Evolutionary conservation across 2,797 vertebrate genomes (phyloP).

Genomic region (Hypotaenidia philippensis): DNA sequence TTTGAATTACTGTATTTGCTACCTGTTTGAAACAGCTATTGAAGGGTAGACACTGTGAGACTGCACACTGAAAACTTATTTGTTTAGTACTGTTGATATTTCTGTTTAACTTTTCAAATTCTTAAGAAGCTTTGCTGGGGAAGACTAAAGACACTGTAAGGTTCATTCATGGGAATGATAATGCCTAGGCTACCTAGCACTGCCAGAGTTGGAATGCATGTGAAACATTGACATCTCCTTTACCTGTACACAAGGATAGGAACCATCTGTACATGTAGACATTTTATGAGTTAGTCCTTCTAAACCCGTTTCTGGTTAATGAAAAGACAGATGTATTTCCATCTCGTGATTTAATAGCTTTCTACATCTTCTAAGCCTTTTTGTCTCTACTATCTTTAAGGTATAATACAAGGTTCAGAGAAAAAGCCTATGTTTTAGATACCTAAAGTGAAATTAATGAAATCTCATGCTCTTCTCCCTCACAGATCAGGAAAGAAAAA

Average conservation of each 20-base stretch:
- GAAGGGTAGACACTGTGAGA: not conserved
- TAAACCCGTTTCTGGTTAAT: not conserved
- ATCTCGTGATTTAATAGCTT: not conserved
- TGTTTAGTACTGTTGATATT: not conserved
- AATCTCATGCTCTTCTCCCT: not conserved
- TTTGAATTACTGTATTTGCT: not conserved
- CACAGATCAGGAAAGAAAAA: not conserved
- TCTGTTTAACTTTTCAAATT: not conserved
- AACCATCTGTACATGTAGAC: not conserved
- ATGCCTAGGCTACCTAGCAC: not conserved
- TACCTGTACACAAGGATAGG: not conserved
- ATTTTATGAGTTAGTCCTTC: not conserved
- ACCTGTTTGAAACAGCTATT: not conserved
- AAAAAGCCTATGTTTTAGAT: not conserved
- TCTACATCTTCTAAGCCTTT: not conserved
- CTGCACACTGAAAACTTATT: fast-evolving
- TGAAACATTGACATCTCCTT: not conserved
- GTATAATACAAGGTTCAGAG: not conserved
- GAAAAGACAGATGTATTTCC: not conserved
- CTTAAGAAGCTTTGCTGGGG: not conserved
- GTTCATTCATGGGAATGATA: not conserved
- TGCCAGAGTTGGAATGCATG: not conserved
- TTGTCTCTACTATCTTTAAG: not conserved
- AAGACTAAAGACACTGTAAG: not conserved
- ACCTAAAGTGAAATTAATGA: not conserved